These are phyloP conservation scores for Mesocricetus auratus DNA, from an alignment of 2,113 vertebrate genomes.

Conservation along the genomic window DNA sequence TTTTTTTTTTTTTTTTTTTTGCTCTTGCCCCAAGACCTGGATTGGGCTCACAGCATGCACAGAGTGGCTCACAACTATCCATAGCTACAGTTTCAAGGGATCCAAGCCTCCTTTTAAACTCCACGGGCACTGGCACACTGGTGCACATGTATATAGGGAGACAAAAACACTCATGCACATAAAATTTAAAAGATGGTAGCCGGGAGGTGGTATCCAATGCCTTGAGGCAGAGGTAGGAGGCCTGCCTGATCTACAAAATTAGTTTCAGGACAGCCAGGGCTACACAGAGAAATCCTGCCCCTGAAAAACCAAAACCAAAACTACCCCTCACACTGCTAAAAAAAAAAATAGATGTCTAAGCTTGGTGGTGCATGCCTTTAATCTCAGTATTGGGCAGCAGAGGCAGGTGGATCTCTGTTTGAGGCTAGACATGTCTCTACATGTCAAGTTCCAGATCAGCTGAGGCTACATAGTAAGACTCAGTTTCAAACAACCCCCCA, in stretches of 20 bases:
- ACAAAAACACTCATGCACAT: background rate
- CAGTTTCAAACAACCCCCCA: background rate
- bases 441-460: background rate
- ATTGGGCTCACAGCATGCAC: background rate
- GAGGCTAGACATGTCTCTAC: background rate
- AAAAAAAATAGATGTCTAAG: background rate
- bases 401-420: background rate
- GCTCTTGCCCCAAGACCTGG: background rate
- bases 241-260: background rate
- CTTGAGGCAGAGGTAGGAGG: background rate
- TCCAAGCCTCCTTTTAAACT: background rate
- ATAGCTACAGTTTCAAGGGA: background rate
- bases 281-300: background rate
- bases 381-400: background rate
- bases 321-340: background rate
- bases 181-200: background rate
- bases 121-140: too few species aligned
- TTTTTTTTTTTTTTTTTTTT: background rate
- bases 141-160: background rate
- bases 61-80: background rate
- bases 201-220: background rate
- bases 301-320: background rate
- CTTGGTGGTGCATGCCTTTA: background rate
- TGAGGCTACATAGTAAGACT: background rate
- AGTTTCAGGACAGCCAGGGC: background rate